These are phyloP conservation scores for Poecilia velifera DNA, from an alignment of 2,797 vertebrate genomes.

Conservation along the genomic window DNA sequence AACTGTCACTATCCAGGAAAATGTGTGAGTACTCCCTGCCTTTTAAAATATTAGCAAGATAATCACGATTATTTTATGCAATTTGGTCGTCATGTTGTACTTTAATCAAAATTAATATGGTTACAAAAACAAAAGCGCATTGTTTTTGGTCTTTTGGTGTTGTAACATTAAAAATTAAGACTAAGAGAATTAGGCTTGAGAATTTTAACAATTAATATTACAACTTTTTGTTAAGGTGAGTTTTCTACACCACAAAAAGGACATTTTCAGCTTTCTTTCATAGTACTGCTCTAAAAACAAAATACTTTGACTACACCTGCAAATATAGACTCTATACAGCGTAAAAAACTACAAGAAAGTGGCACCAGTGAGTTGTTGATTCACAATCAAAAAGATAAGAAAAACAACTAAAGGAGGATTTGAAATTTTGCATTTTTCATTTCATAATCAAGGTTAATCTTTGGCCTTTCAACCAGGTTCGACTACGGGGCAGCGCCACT, in stretches of 20 bases:
- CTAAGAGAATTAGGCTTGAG: background rate
- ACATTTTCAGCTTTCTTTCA: background rate
- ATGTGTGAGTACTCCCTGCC: constrained; percentile 66
- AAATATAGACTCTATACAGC: background rate
- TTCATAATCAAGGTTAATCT: background rate
- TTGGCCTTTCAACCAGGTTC: constrained; percentile 51
- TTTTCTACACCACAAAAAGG: background rate
- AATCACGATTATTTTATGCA: background rate
- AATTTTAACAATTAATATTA: background rate
- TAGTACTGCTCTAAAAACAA: background rate
- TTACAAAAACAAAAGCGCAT: background rate
- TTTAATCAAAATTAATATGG: background rate
- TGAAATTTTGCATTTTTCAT: background rate
- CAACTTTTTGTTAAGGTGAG: background rate
- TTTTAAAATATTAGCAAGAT: no score
- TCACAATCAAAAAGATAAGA: background rate
- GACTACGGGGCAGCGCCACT: constrained; percentile 72
- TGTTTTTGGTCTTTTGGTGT: background rate
- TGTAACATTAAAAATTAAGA: background rate
- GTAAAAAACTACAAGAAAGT: background rate
- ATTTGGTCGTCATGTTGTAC: background rate
- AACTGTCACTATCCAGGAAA: constrained; percentile 76
- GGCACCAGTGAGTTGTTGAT: background rate
- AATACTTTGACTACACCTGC: background rate
- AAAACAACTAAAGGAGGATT: background rate